Evolutionary conservation across 1,140 invertebrate genomes (phyloP).

Genomic region (Aphaenogaster rudis): DNA sequence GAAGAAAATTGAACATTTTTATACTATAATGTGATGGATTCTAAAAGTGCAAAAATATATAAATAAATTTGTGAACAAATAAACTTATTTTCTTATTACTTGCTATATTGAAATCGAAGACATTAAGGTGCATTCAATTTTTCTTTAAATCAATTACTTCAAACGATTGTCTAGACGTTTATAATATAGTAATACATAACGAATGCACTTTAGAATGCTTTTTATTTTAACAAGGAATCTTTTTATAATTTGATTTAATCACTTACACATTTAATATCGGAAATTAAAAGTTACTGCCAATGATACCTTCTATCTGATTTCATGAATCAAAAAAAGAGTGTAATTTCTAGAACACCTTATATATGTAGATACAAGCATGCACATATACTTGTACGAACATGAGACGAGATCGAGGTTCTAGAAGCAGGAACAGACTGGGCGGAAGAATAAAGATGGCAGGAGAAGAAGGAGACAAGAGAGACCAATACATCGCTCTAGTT

Average conservation of each 20-base stretch:
- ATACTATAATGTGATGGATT: not conserved
- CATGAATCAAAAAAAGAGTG: not conserved
- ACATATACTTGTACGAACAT: slow-evolving; percentile 48
- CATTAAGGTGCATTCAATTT: not conserved
- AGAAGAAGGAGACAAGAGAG: slow-evolving; percentile 30
- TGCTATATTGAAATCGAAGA: not conserved
- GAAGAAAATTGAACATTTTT: not conserved
- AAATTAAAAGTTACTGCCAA: not conserved
- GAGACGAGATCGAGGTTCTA: slow-evolving; percentile 64
- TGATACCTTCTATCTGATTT: not conserved
- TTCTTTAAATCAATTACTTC: not conserved
- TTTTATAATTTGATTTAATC: not conserved
- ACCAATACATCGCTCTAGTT: slow-evolving; percentile 67
- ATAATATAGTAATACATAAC: not conserved
- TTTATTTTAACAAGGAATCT: not conserved
- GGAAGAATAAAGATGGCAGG: slow-evolving; percentile 39
- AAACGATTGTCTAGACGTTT: not conserved
- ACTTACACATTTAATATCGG: not conserved
- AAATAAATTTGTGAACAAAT: not conserved
- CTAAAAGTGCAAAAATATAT: not conserved
- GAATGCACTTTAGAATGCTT: not conserved
- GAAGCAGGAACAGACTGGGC: slow-evolving; percentile 66
- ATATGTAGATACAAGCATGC: slow-evolving; percentile 15
- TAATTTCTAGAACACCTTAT: slow-evolving; percentile 17
- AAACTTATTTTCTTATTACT: not conserved